A percentile compares a stretch with the other conserved stretches of the same genome.
phyloP scores from a whole-genome alignment of 92 coral and sea anemone genomes.

The Heteractis magnifica region DNA sequence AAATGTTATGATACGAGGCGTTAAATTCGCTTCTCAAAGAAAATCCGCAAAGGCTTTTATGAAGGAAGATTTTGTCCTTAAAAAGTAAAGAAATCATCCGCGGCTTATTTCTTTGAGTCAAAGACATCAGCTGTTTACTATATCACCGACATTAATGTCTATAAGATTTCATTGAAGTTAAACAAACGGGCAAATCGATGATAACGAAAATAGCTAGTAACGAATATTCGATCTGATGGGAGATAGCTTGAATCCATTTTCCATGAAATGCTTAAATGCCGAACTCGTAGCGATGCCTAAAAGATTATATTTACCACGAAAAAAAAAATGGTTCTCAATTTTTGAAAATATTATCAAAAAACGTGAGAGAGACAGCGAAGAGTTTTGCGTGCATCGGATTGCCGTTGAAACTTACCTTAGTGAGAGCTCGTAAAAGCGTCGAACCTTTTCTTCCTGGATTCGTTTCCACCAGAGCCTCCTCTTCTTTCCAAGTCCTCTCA shows the following conservation, averaged over 20 bases:
- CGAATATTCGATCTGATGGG: background rate
- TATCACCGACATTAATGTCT: background rate
- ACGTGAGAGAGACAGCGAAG: too few relatives aligned
- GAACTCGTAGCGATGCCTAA: background rate
- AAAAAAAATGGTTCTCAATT: background rate
- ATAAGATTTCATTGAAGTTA: background rate
- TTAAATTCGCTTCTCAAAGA: background rate
- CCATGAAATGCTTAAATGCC: background rate
- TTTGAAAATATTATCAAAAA: too few relatives aligned
- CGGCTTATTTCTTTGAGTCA: background rate
- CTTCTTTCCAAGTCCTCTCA: conserved; percentile 28
- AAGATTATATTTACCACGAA: background rate
- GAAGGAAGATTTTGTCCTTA: background rate
- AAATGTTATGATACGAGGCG: conserved; percentile 8
- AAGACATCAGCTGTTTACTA: background rate
- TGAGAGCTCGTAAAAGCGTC: conserved; percentile 19
- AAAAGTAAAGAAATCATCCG: background rate
- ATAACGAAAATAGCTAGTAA: background rate
- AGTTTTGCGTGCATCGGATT: background rate
- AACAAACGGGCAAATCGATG: background rate
- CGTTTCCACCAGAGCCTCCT: background rate
- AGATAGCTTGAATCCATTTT: background rate
- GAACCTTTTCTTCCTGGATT: conserved; percentile 9
- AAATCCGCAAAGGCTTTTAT: background rate
- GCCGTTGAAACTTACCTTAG: conserved; percentile 16